phyloP scores from a whole-genome alignment of 1,140 invertebrate genomes.

The Scylla paramamosain region DNA sequence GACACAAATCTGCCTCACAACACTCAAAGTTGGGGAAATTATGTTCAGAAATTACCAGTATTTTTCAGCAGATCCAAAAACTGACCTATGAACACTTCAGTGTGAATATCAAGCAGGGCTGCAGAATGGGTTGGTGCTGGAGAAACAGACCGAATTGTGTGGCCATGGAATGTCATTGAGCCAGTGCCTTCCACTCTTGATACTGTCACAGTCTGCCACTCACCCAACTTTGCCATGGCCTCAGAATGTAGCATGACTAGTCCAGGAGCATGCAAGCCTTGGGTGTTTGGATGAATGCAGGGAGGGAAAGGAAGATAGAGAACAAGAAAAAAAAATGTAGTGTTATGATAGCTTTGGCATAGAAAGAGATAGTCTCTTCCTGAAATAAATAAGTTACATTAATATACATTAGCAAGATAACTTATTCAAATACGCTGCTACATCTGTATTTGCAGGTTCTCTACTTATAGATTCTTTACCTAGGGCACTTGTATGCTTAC shows the following conservation, averaged over 20 bases:
- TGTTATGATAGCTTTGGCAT: too few relatives aligned
- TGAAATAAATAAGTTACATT: too few relatives aligned
- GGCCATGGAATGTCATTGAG: constrained; percentile 37
- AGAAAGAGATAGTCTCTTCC: too few relatives aligned
- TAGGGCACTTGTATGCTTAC: too few relatives aligned
- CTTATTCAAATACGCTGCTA: too few relatives aligned
- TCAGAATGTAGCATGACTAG: constrained; percentile 53
- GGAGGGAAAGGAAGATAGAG: background rate
- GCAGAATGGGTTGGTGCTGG: background rate
- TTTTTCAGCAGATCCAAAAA: background rate
- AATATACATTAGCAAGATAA: too few relatives aligned
- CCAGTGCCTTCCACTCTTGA: constrained; percentile 43
- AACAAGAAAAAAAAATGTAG: too few relatives aligned
- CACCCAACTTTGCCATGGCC: constrained; percentile 15
- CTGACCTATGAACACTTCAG: constrained; percentile 68
- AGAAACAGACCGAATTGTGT: constrained; percentile 31
- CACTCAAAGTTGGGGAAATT: background rate
- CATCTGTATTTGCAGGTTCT: too few relatives aligned
- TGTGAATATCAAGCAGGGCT: constrained; percentile 49
- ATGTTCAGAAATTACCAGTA: background rate
- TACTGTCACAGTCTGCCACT: constrained; percentile 61
- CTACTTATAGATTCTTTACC: too few relatives aligned
- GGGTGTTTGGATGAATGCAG: too few relatives aligned
- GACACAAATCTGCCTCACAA: background rate
- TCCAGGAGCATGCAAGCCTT: constrained; percentile 55